Conservation (phyloP, 2,113 vertebrate genomes). For the Myrmecophaga tridactyla region DNA sequence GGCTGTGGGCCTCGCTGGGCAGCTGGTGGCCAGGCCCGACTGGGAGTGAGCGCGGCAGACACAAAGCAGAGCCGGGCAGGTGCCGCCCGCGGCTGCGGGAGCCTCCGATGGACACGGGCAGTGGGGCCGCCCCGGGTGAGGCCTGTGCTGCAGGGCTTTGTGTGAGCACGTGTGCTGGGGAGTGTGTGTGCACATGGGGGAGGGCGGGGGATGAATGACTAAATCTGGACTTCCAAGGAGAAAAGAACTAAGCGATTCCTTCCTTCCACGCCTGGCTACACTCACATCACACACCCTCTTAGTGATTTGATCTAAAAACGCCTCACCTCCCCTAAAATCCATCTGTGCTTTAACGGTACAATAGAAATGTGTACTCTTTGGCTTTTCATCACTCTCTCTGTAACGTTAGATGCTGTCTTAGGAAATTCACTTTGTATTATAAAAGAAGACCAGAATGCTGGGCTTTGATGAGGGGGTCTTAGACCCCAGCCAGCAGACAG, state of each 20-base stretch:
- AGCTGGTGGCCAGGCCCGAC: slow-evolving; percentile 80
- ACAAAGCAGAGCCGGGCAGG: slow-evolving; percentile 82
- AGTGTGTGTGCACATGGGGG: background rate
- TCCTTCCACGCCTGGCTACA: background rate
- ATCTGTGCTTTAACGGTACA: background rate
- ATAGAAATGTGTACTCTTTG: background rate
- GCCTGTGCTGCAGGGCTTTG: too few relatives aligned
- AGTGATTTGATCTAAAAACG: background rate
- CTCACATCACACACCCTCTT: background rate
- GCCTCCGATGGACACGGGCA: slow-evolving; percentile 58
- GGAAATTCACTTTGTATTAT: background rate
- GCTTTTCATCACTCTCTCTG: background rate
- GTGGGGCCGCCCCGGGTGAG: background rate
- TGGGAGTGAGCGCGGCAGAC: slow-evolving; percentile 69
- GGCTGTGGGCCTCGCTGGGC: slow-evolving; percentile 78
- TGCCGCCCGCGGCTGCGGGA: slow-evolving; percentile 76
- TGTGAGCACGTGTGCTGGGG: too few relatives aligned
- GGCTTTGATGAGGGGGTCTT: background rate
- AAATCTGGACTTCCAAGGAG: background rate
- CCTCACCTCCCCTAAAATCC: background rate
- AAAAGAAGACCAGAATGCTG: background rate
- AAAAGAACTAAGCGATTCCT: background rate
- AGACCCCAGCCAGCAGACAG: background rate
- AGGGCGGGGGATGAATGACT: background rate
- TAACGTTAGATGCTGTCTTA: background rate